Base-by-base conservation (phyloP, 2,797 vertebrate species). In the Siniperca undulata region DNA sequence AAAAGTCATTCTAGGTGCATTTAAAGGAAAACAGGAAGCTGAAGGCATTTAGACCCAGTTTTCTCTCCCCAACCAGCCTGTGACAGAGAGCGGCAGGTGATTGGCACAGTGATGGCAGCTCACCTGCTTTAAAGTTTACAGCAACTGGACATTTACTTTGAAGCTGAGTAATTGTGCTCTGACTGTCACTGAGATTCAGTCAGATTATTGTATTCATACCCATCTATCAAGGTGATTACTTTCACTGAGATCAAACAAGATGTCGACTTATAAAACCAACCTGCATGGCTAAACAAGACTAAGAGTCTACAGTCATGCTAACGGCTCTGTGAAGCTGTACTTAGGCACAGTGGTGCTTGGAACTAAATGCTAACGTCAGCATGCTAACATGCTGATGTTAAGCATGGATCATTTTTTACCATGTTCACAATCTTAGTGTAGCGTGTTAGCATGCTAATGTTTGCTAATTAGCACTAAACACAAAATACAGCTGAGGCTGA, bases 181-280 rank as follows among this genome's bases (percentile, higher is more conserved):
- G 5, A 20, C 62, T 24, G 50, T 64, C 10, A 61, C 27, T 44
- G 74, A 75, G 58, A 58, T 61, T 56, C 30, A 46, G 50, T 73
- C 56, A 62, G 50, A 73, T 74, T 46, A 40, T 24, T 73, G 34
- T 53, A 66, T 60, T 46, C 12, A 52, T 77, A 38, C 27, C 65
- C 30, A 24, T 48, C 52, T 64, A 56, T 50, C 64, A 27, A 7
- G 24, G 59, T 2, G 20, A 27, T 20, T 56, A 24, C 24, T 22
- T 62, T 66, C 40, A 56, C n/a, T 56, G 44, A 75, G 46, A 67
- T 67, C 38, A 70, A 75, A 66, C 66, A 66, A 46, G 36, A 58
- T 44, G 40, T 72, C 27, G n/a, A 10, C 20, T 48, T 20, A 48
- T 60, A 61, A 72, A 77, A 77, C 20, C 44, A 27, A 24, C 27